These are phyloP conservation scores for Drosophila cracens DNA, from an alignment of 2,888 invertebrate species.

Conservation along the genomic window DNA sequence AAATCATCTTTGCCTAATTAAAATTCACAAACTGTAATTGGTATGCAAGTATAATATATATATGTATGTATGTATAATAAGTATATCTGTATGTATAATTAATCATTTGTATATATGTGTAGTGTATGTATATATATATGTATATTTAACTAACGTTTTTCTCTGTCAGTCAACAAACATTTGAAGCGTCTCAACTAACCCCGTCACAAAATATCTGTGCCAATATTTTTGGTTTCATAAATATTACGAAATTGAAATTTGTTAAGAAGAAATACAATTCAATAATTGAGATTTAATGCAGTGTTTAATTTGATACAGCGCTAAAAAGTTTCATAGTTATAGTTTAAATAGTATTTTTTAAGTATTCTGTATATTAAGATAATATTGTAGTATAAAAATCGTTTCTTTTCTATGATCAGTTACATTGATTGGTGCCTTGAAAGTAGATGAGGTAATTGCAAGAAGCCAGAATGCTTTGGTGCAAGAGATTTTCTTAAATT, in stretches of 20 bases:
- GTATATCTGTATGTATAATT: conserved; percentile 19
- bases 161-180: conserved; percentile 47
- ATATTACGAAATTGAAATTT: conserved; percentile 26
- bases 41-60: conserved; percentile 14
- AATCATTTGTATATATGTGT: conserved; percentile 36
- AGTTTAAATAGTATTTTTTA: conserved; percentile 15
- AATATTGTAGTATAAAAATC: conserved; percentile 44
- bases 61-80: conserved; percentile 27
- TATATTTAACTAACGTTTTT: conserved; percentile 23
- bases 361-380: conserved; percentile 11
- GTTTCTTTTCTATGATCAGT: conserved; percentile 53
- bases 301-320: conserved; percentile 26
- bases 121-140: conserved; percentile 6
- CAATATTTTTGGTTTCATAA: conserved; percentile 18
- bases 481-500: conserved; percentile 51
- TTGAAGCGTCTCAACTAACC: conserved; percentile 7
- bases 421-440: conserved; percentile 65
- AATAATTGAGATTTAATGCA: conserved; percentile 35
- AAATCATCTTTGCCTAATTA: conserved; percentile 57
- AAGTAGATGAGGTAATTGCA: conserved; percentile 79
- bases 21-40: conserved; percentile 71
- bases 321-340: conserved; percentile 25
- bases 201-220: conserved; percentile 10
- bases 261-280: conserved; percentile 29
- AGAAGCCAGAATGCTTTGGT: conserved; percentile 70